Percentiles rank a stretch among this genome's conserved stretches.
These are phyloP conservation scores for Chelonus formosanus DNA, from an alignment of 2,888 invertebrate genomes.

Conservation along the genomic window DNA sequence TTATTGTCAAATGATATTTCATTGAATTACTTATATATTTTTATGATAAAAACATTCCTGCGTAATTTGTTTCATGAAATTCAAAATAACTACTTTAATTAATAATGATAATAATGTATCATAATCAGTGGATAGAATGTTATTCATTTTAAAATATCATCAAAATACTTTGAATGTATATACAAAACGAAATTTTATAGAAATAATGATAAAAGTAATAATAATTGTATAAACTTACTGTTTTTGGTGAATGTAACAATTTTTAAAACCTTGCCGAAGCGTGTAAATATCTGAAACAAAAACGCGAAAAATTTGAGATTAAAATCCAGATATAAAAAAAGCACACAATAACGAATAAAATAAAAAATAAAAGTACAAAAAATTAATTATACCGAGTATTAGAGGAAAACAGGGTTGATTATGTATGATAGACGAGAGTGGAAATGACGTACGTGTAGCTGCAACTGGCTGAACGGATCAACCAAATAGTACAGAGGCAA, in stretches of 20 bases:
- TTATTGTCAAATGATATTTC: no score
- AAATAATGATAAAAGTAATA: background rate
- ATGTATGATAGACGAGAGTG: constrained; percentile 32
- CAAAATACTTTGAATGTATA: no score
- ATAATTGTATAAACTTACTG: constrained; percentile 75
- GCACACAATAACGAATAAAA: background rate
- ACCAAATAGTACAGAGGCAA: constrained; percentile 10
- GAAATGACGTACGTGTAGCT: constrained; percentile 26
- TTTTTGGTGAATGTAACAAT: constrained; percentile 99
- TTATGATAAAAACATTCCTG: no score
- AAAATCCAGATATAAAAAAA: background rate
- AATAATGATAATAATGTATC: no score
- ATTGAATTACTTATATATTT: no score
- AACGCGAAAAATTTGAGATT: constrained; percentile 23
- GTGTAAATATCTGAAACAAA: constrained; percentile 90
- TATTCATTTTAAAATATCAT: no score
- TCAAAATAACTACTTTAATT: no score
- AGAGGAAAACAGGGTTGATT: constrained; percentile 27
- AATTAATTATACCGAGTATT: constrained; percentile 18
- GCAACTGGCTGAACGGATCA: constrained; percentile 31
- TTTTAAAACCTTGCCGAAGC: constrained; percentile 98
- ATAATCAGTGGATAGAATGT: no score
- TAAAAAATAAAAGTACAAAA: constrained; percentile 7
- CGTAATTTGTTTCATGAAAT: no score
- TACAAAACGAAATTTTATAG: no score